These are phyloP conservation scores for Cryptus viduatorius DNA, from an alignment of 2,888 invertebrate species.

Conservation along the genomic window DNA sequence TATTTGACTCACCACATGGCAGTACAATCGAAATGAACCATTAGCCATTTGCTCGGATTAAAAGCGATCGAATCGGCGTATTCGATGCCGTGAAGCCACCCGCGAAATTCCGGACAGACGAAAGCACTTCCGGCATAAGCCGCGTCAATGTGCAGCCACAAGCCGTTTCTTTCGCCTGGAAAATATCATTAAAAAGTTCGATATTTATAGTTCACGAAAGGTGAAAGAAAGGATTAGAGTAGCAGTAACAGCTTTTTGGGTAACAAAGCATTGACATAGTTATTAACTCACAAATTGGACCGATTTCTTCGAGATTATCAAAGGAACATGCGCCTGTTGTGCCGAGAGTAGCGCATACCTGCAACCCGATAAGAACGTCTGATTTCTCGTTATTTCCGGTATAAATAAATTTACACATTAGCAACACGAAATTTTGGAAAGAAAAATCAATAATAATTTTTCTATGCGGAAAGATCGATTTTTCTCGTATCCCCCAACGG, in stretches of 20 bases:
- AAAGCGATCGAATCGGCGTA: slow-evolving; percentile 98
- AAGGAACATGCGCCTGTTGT: slow-evolving; percentile 99
- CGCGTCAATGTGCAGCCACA: slow-evolving; percentile 99
- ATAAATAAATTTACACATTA: background rate
- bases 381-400: background rate
- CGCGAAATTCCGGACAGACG: slow-evolving; percentile 97
- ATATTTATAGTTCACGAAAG: background rate
- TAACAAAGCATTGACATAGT: background rate
- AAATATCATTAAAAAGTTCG: background rate
- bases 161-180: slow-evolving; percentile 90
- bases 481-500: background rate
- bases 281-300: slow-evolving; percentile 87
- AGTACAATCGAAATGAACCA: slow-evolving; percentile 99
- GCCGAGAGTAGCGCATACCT: slow-evolving; percentile 98
- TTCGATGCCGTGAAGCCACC: slow-evolving; percentile 96
- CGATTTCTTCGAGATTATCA: slow-evolving; percentile 91
- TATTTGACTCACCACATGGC: slow-evolving; percentile 94
- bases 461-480: background rate
- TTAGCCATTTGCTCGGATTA: slow-evolving; percentile 99
- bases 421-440: background rate
- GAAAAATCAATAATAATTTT: background rate
- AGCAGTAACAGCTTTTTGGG: background rate
- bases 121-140: slow-evolving; percentile 99
- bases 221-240: background rate
- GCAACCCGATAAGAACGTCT: slow-evolving; percentile 67